Conservation (phyloP, 2,113 vertebrate species). For the Heterocephalus glaber region DNA sequence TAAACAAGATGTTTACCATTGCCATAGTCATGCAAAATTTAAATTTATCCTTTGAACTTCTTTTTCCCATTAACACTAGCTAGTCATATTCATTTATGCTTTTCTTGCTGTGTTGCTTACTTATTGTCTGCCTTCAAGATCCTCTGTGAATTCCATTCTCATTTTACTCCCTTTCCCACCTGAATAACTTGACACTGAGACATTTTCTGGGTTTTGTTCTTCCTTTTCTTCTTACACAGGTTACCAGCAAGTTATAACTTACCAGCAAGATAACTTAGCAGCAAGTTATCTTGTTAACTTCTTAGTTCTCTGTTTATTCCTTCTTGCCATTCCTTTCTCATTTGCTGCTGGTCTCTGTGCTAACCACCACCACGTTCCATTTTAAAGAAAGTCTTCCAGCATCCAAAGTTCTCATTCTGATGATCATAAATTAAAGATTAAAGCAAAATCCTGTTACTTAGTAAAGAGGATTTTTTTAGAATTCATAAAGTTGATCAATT, state of each 20-base stretch:
- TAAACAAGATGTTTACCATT: background rate
- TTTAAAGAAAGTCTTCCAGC: background rate
- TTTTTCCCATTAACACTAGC: background rate
- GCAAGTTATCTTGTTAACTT: background rate
- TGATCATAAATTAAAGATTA: constrained; percentile 27
- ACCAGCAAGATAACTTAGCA: background rate
- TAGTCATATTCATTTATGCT: background rate
- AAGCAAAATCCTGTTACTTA: constrained; percentile 20
- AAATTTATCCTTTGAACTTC: background rate
- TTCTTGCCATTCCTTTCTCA: background rate
- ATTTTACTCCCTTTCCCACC: background rate
- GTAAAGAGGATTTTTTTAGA: background rate
- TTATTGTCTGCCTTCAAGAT: background rate
- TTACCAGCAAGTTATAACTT: background rate
- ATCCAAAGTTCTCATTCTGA: background rate
- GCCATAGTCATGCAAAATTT: constrained; percentile 1
- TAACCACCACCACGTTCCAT: background rate
- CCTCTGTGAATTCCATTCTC: constrained; percentile 7
- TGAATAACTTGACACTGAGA: background rate
- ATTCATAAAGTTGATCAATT: constrained; percentile 21
- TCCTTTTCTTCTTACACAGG: background rate
- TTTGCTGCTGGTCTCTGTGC: background rate
- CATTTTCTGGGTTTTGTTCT: background rate
- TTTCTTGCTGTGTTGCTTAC: background rate
- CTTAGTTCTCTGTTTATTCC: constrained; percentile 25